Conservation (phyloP, 2,888 invertebrate species). For the Drosophila mimica region DNA sequence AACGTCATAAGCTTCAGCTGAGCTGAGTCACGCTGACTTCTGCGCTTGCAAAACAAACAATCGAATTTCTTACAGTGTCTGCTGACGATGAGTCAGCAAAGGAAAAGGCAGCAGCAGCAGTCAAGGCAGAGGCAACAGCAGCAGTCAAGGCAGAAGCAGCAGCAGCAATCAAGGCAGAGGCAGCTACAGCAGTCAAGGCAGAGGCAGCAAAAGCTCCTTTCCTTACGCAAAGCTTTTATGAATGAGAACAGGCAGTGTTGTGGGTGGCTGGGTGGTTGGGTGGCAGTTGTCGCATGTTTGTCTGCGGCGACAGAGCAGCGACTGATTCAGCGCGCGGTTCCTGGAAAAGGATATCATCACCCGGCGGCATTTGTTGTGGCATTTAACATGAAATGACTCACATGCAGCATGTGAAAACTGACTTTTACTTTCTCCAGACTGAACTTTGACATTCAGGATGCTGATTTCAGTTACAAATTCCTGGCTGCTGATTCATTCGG, state of each 20-base stretch:
- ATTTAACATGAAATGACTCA: slow-evolving; percentile 71
- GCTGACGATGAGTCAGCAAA: slow-evolving; percentile 1
- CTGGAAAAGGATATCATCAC: slow-evolving; percentile 81
- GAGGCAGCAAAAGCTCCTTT: slow-evolving; percentile 64
- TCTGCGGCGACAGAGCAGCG: slow-evolving; percentile 32
- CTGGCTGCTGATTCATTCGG: slow-evolving; percentile 53
- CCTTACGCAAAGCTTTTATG: slow-evolving; percentile 64
- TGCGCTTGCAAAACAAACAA: slow-evolving; percentile 23
- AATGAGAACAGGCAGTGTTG: slow-evolving; percentile 68
- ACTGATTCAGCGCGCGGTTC: slow-evolving; percentile 77
- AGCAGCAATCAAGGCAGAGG: slow-evolving; percentile 7
- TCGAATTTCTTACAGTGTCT: slow-evolving; percentile 12
- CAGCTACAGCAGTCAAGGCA: slow-evolving; percentile 48
- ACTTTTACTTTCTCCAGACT: slow-evolving; percentile 55
- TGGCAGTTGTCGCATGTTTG: slow-evolving; percentile 42
- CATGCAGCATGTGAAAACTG: slow-evolving; percentile 44
- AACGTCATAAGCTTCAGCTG: slow-evolving; percentile 35
- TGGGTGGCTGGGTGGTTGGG: slow-evolving; percentile 25
- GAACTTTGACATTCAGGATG: slow-evolving; percentile 71
- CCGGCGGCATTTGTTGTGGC: slow-evolving; percentile 76
- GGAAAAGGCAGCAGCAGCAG: slow-evolving; percentile 19
- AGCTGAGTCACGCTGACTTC: slow-evolving; percentile 59
- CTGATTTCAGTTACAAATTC: slow-evolving; percentile 42
- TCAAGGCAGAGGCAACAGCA: slow-evolving; percentile 10
- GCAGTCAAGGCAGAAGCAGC: slow-evolving; percentile 50